A percentile compares a stretch with the other conserved stretches of the same genome.
These are phyloP conservation scores for Erpobdella octoculata DNA, from an alignment of 2,888 invertebrate genomes.

Conservation along the genomic window DNA sequence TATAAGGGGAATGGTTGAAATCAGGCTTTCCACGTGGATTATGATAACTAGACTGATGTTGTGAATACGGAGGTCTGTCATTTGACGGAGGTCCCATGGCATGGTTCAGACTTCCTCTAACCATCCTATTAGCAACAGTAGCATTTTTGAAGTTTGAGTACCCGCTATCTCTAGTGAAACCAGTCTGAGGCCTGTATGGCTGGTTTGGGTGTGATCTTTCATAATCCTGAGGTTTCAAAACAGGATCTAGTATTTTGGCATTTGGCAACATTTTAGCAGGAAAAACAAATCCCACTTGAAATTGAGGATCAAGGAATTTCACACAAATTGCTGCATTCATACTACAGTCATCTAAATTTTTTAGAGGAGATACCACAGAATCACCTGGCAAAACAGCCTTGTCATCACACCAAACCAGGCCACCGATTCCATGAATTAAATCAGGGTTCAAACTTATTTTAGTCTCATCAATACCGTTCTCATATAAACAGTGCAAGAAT, in stretches of 20 bases:
- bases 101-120: conserved; percentile 5
- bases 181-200: too few species aligned
- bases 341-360: conserved; percentile 40
- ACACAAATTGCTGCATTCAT: conserved; percentile 56
- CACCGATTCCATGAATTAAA: conserved; percentile 73
- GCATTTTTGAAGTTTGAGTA: neutral
- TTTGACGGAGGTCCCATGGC: too few species aligned
- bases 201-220: neutral
- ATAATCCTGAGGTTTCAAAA: conserved; percentile 22
- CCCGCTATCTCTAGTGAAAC: neutral
- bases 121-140: neutral
- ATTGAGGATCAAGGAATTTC: conserved; percentile 71
- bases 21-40: too few species aligned
- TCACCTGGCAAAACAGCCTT: conserved; percentile 58
- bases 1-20: too few species aligned
- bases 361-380: conserved; percentile 44
- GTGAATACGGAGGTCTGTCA: too few species aligned
- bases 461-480: conserved; percentile 48
- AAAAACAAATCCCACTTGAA: conserved; percentile 67
- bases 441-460: conserved; percentile 59
- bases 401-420: conserved; percentile 67
- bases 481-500: conserved; percentile 66
- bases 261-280: conserved; percentile 62
- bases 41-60: too few species aligned
- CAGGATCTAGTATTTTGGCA: conserved; percentile 47